Evolutionary conservation across 2,888 invertebrate species (phyloP).

Genomic region (Plusia festucae): DNA sequence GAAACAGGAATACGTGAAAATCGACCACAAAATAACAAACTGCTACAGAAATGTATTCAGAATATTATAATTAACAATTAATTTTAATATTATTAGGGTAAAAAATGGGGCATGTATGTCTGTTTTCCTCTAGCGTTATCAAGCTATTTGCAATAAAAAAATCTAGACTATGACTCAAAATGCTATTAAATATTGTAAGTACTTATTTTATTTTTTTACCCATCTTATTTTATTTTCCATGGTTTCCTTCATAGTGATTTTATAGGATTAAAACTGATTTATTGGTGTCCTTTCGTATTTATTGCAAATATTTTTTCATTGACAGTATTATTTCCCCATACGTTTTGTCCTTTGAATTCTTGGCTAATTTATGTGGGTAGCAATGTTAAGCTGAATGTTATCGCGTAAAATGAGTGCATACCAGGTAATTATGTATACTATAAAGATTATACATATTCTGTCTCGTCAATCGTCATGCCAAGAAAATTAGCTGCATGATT

Average conservation of each 20-base stretch:
- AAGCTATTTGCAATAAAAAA: too few species aligned
- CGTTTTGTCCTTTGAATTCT: conserved; percentile 57
- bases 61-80: too few species aligned
- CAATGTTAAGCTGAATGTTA: conserved; percentile 34
- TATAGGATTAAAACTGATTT: background rate
- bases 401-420: conserved; percentile 21
- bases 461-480: background rate
- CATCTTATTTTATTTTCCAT: background rate
- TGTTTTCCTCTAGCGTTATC: too few species aligned
- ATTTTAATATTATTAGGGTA: too few species aligned
- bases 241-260: background rate
- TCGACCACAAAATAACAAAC: too few species aligned
- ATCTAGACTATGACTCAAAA: too few species aligned
- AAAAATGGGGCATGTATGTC: too few species aligned
- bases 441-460: too few species aligned
- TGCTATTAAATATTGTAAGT: background rate
- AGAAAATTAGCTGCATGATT: background rate
- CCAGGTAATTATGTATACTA: conserved; percentile 39
- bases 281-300: background rate
- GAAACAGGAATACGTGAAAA: too few species aligned
- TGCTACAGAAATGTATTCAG: too few species aligned
- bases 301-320: conserved; percentile 27
- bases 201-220: background rate
- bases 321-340: conserved; percentile 26
- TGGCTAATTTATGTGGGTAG: conserved; percentile 55